Conservation (phyloP, 1,140 invertebrate species). For the Heliconius hewitsoni region DNA sequence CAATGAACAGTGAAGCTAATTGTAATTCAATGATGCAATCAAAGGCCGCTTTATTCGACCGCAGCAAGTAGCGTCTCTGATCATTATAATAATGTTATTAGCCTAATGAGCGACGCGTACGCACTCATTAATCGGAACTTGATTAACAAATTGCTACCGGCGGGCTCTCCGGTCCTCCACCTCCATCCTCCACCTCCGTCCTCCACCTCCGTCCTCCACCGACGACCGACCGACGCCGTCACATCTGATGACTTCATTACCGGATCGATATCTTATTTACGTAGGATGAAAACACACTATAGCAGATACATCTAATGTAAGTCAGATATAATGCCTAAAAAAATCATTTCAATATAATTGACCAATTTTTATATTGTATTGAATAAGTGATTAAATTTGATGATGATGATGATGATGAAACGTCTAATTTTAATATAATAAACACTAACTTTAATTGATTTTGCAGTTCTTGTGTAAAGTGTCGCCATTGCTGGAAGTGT, state of each 20-base stretch:
- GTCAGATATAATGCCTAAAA: not conserved
- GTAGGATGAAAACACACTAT: conserved; percentile 13
- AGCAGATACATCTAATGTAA: not conserved
- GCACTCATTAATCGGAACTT: conserved; percentile 23
- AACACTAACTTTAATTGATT: not conserved
- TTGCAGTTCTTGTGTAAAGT: not conserved
- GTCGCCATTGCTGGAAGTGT: not conserved
- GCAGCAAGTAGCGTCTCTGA: conserved; percentile 10
- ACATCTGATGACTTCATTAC: conserved; percentile 28
- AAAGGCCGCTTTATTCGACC: not conserved
- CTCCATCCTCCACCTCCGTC: not conserved
- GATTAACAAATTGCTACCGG: conserved; percentile 29
- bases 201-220: not conserved
- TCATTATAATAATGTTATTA: conserved; percentile 26
- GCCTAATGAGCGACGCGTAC: conserved; percentile 19
- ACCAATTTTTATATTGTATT: not conserved
- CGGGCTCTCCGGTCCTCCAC: not conserved
- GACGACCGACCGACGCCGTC: not conserved
- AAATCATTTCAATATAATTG: not conserved
- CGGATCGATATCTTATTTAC: conserved; percentile 22
- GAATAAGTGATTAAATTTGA: not conserved
- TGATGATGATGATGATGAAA: no score
- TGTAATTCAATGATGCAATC: conserved; percentile 6
- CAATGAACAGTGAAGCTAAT: not conserved
- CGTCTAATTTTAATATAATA: not conserved